These are phyloP conservation scores for Hesperophylax magnus DNA, from an alignment of 1,140 invertebrate species.

Conservation along the genomic window DNA sequence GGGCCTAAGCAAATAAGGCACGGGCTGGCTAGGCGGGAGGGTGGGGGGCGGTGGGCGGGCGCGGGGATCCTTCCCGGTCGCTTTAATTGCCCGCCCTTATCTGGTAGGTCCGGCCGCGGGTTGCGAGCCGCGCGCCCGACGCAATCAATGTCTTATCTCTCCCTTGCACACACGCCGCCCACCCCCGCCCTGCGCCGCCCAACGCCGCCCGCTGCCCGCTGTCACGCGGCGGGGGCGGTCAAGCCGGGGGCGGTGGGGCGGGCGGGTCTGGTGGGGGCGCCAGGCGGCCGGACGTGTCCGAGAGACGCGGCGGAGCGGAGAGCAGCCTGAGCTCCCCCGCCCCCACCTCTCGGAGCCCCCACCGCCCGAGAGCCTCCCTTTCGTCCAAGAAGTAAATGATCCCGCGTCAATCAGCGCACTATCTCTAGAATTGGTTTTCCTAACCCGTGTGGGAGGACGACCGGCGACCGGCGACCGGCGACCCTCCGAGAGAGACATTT, in stretches of 20 bases:
- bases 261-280: neutral
- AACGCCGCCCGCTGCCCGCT: slow-evolving; percentile 37
- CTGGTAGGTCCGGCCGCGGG: slow-evolving; percentile 51
- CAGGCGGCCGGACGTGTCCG: slow-evolving; percentile 25
- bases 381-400: slow-evolving; percentile 58
- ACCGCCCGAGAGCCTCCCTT: slow-evolving; percentile 48
- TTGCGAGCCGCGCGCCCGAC: slow-evolving; percentile 18
- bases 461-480: neutral
- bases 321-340: slow-evolving; percentile 59
- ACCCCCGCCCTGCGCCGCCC: slow-evolving; percentile 59
- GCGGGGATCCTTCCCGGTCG: slow-evolving; percentile 32
- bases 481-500: slow-evolving; percentile 13
- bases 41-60: neutral
- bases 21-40: slow-evolving; percentile 4
- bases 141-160: slow-evolving; percentile 51
- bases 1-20: slow-evolving; percentile 57
- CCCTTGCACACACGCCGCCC: slow-evolving; percentile 57
- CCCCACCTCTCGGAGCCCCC: slow-evolving; percentile 14
- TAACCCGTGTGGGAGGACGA: slow-evolving; percentile 27
- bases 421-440: slow-evolving; percentile 46
- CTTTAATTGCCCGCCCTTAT: slow-evolving; percentile 57
- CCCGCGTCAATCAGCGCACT: slow-evolving; percentile 42
- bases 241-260: slow-evolving; percentile 1
- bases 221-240: slow-evolving; percentile 24
- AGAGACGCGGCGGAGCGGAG: slow-evolving; percentile 47